Evolutionary conservation across 2,888 invertebrate species (phyloP), one percentile per base, ranked within the genome.

Genomic region (Agrotis exclamationis): DNA sequence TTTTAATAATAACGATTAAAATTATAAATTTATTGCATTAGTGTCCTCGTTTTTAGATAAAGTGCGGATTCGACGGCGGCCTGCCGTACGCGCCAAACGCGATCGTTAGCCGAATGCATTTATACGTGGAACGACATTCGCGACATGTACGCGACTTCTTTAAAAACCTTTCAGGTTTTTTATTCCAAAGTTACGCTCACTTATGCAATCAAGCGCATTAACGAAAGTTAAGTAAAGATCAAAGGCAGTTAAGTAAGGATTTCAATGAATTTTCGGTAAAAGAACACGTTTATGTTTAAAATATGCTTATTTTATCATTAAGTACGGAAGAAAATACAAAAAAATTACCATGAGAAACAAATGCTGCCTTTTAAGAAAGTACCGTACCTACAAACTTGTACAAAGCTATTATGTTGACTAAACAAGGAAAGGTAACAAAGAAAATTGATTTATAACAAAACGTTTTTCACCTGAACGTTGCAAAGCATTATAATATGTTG

Each of bases 1-100:
- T 95, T 95, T 94, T 91, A 93, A 94, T 93, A 92, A 93, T 92
- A 88, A 91, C 91, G 91, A 95, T 95, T 95, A 95, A 96, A 92
- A 95, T 93, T 92, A 93, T 80, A 83, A 94, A 94, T 95, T 95
- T 95, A 95, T 94, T 90, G 90, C 85, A 85, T 88, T 89, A 88
- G 83, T 83, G 90, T 88, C 88, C 86, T 85, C 85, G 88, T 90
- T 93, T 79, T 92, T 93, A 91, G 92, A 90, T 90, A 90, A 93
- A 92, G 91, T 91, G 89, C 85, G 88, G 85, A 89, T 75, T 78
- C 63, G 66, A 74, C 24, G 77, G 85, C 76, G 77, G 77, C 87
- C 85, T 87, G 88, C 89, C 86, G 81, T 79, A 76, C 47, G 76
- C 86, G 86, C 83, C 85, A 85, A 87, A 85, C 87, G 87, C 76